phyloP scores from a whole-genome alignment of 2,797 vertebrate species.

The Catostomus latipinnis region DNA sequence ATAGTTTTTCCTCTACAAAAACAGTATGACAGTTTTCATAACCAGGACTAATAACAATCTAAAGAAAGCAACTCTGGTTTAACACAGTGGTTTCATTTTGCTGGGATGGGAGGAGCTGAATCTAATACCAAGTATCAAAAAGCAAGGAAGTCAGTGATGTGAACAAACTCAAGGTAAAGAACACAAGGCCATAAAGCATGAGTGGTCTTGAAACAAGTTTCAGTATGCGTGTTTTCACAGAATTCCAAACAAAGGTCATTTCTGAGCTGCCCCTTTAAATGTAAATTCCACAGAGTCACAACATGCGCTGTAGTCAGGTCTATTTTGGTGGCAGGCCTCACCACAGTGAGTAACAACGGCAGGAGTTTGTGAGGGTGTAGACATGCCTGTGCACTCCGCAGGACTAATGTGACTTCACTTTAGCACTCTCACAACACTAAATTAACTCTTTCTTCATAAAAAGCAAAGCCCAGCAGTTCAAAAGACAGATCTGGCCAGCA shows the following conservation, averaged over 20 bases:
- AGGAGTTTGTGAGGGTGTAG: constrained; percentile 13
- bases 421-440: constrained; percentile 63
- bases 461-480: constrained; percentile 26
- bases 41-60: not conserved
- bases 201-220: constrained; percentile 22
- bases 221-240: constrained; percentile 1
- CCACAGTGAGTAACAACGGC: constrained; percentile 35
- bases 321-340: constrained; percentile 31
- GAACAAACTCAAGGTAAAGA: constrained; percentile 5
- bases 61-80: constrained; percentile 9
- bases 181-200: constrained; percentile 38
- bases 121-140: constrained; percentile 39
- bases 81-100: constrained; percentile 26
- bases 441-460: constrained; percentile 59
- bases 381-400: constrained; percentile 57
- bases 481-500: not conserved
- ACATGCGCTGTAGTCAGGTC: constrained; percentile 20
- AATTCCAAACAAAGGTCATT: not conserved
- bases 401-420: constrained; percentile 63
- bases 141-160: constrained; percentile 10
- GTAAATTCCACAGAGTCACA: not conserved
- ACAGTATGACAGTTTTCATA: not conserved
- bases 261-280: not conserved
- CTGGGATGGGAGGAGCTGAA: constrained; percentile 8
- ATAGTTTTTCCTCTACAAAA: not conserved